Evolutionary conservation across 1,140 invertebrate species (phyloP), one percentile per base, ranked within the genome.

Genomic region (Mercenaria mercenaria): DNA sequence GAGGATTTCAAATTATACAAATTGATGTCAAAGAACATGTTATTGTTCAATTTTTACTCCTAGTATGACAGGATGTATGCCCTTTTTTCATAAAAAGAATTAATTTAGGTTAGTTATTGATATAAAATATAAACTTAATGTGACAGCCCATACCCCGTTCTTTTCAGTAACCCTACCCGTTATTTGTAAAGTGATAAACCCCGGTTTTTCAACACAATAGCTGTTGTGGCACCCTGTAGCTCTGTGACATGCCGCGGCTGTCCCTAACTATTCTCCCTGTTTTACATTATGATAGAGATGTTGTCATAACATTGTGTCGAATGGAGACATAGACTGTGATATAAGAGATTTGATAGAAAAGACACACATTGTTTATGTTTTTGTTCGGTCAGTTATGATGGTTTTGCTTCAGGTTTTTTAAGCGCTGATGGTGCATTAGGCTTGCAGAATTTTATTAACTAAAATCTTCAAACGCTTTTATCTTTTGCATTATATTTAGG

Each of bases 21-120:
- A 39, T 72, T 72, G 37, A 2, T 72, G 67, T 39, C 67, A 72
- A n/a, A 67, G 61, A 37, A 20, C 15, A 10, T 39, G 2, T 39
- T 15, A 72, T 72, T 72, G 67, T 39, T 72, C 67, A 72, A 1
- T 15, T 72, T 59, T 72, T 15, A 6, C 34, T 3, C 34, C 67
- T n/a, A 39, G 67, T 41, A 8, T 64, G 34, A 20, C 34, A 72
- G 32, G 11, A 18, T 72, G 67, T 15, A 15, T 47, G 18, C 32
- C 37, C 67, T 41, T 37, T 64, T 39, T 39, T 39, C 15, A 8
- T 23, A 72, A 29, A 72, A 13, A 72, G 34, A 72, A 72, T 72
- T 72, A 72, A 72, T 39, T 72, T 72, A 37, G 23, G 67, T 23
- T 39, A 39, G 67, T 72, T 72, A 72, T 72, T 72, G 67, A 72